Conservation (phyloP, 2,797 vertebrate genomes). For the Miichthys miiuy region DNA sequence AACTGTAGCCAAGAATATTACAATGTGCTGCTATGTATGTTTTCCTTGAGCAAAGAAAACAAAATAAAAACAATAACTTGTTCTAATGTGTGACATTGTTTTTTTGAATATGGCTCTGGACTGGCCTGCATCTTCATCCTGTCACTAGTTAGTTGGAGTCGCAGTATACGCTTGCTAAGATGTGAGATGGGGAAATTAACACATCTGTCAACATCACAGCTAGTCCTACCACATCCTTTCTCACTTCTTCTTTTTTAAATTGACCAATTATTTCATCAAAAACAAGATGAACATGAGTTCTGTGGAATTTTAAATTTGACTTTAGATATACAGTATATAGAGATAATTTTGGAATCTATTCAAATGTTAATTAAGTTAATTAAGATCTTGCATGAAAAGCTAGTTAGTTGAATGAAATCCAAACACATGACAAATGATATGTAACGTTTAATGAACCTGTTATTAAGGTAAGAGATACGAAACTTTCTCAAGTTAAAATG, state of each 20-base stretch:
- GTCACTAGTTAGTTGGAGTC: neutral
- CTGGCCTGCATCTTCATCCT: no score
- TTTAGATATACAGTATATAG: neutral
- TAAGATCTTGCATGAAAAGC: neutral
- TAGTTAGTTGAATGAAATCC: neutral
- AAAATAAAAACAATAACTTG: neutral
- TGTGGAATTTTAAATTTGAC: neutral
- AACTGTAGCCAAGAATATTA: neutral
- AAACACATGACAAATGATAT: neutral
- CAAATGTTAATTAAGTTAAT: neutral
- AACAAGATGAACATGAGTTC: neutral
- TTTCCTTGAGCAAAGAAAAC: neutral
- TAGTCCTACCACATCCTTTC: conserved; percentile 50
- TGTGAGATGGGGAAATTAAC: neutral
- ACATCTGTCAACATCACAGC: conserved; percentile 26
- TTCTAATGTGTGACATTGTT: neutral
- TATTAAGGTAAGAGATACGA: neutral
- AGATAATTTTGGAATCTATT: neutral
- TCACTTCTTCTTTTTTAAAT: conserved; percentile 34
- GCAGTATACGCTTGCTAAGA: neutral
- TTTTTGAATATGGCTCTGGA: neutral
- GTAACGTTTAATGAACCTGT: neutral
- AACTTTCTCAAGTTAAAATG: neutral
- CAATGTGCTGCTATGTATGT: neutral
- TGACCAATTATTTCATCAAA: neutral